phyloP scores from a whole-genome alignment of 2,888 invertebrate genomes.

The Xiphydria camelus region DNA sequence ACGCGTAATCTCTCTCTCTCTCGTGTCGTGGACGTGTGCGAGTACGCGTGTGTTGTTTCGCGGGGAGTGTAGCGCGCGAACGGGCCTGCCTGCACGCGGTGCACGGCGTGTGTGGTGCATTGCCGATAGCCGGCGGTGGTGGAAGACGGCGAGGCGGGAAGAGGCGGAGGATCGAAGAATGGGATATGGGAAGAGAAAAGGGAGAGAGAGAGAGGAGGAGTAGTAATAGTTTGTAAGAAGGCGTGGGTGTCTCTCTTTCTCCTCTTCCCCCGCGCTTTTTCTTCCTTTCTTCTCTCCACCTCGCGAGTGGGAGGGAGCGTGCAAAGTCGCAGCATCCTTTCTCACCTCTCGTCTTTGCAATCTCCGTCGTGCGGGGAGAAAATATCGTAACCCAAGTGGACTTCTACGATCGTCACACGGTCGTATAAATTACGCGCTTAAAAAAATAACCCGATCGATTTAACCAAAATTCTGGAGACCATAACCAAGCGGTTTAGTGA shows the following conservation, averaged over 20 bases:
- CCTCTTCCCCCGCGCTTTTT: no score
- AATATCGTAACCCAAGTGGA: no score
- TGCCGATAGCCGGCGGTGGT: slow-evolving; percentile 6
- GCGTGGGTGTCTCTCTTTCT: not conserved
- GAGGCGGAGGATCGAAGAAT: slow-evolving; percentile 28
- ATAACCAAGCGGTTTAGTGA: no score
- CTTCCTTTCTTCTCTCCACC: no score
- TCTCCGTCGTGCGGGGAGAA: no score
- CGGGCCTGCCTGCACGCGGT: not conserved
- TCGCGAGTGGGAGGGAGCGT: not conserved
- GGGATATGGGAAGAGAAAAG: slow-evolving; percentile 21
- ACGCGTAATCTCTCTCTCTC: slow-evolving; percentile 15
- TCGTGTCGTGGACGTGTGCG: slow-evolving; percentile 11
- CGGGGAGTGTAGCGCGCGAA: slow-evolving; percentile 6
- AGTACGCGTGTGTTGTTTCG: slow-evolving; percentile 11
- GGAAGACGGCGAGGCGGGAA: not conserved
- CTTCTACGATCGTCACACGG: no score
- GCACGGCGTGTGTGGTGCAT: slow-evolving; percentile 1
- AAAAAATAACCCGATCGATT: no score
- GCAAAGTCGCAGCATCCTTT: slow-evolving; percentile 1
- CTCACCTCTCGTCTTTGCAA: no score
- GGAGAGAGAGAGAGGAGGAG: slow-evolving; percentile 11
- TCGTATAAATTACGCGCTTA: no score
- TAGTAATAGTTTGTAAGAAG: slow-evolving; percentile 6
- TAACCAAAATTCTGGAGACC: no score